Base-by-base conservation (phyloP, 2,888 invertebrate species). In the Oegoconia quadripuncta region DNA sequence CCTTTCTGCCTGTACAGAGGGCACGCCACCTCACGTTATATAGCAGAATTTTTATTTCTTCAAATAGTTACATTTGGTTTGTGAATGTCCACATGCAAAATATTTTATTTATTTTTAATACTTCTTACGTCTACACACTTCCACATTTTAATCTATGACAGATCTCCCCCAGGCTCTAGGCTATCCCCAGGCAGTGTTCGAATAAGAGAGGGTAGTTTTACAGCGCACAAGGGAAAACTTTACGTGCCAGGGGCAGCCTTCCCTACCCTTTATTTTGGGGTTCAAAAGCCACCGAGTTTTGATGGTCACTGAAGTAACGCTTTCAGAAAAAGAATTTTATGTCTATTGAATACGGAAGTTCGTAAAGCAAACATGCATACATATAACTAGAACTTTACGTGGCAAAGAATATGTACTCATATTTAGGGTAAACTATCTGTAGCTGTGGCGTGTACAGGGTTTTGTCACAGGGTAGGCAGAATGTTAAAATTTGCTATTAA, bases 131-230 rank as follows among this genome's bases (percentile, higher is more conserved):
- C 15, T 18, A 13, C 16, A 12, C 2, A 34, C 5, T 4, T 11
- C 8, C 16, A 30, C n/a, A n/a, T n/a, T n/a, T n/a, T 36, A 55
- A 13, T 78, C 75, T 70, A 38, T 71, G 67, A 26, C 50, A 55
- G 55, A 50, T 67, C 63, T 59, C 68, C 76, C 74, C 65, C 60
- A 75, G 66, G 65, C 75, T 67, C 59, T 69, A 69, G 65, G 62
- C 64, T 57, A 64, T 70, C 75, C 74, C 71, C 64, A 63, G 65
- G 65, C 69, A 64, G 64, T 63, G 57, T 64, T 72, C 60, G 62
- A 59, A 64, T 70, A 73, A 72, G 74, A 72, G 77, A 74, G 81
- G 82, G 83, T 81, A 83, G 82, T 82, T 84, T 81, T 79, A 83
- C 79, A 79, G 67, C 74, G 59, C 81, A 61, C 80, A 39, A 64